These are phyloP conservation scores for Melanocharis versteri DNA, from an alignment of 2,113 vertebrate genomes.

Conservation along the genomic window DNA sequence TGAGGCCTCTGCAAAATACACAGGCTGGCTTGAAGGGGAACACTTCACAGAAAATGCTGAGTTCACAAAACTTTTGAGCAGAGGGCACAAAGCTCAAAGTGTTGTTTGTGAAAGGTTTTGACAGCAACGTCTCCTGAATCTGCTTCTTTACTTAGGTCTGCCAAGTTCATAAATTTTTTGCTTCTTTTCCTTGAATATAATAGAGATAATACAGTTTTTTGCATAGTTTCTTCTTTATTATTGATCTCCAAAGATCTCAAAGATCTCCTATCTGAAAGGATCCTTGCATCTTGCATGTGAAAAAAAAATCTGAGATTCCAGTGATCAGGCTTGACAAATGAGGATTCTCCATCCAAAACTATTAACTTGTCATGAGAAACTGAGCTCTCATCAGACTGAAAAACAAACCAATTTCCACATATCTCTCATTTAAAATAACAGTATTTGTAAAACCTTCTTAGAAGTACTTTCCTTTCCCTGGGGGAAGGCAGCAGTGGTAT, in stretches of 20 bases:
- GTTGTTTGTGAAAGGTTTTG: background rate
- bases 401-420: background rate
- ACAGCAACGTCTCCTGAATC: background rate
- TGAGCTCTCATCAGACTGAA: background rate
- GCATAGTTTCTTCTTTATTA: background rate
- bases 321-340: background rate
- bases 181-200: background rate
- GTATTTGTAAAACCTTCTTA: accelerated
- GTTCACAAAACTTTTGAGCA: background rate
- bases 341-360: background rate
- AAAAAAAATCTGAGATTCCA: background rate
- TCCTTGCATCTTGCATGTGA: background rate
- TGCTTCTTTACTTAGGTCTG: background rate
- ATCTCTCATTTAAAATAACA: background rate
- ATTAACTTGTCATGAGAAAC: background rate
- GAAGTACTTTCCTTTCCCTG: background rate
- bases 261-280: background rate
- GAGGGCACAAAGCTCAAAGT: background rate
- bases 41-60: background rate
- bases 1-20: background rate
- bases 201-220: background rate
- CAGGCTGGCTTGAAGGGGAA: background rate
- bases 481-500: background rate
- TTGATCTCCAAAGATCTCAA: background rate
- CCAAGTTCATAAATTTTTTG: background rate